Conservation (phyloP, 2,888 invertebrate species). For the Seira musarum region DNA sequence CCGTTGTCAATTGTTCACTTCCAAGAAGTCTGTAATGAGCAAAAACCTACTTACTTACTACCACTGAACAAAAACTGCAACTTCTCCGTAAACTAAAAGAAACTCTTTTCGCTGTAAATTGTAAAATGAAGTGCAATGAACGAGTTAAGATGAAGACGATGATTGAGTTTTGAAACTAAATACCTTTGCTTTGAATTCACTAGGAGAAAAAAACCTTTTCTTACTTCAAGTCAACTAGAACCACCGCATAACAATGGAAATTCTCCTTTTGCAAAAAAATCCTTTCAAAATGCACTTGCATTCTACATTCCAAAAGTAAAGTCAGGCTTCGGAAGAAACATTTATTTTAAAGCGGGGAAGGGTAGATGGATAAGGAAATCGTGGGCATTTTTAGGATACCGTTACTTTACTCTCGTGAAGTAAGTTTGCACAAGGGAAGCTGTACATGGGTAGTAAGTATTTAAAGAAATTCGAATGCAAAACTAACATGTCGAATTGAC, state of each 20-base stretch:
- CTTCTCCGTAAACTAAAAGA: not conserved
- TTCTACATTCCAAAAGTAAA: not conserved
- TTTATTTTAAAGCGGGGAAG: not conserved
- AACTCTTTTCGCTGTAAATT: too few relatives aligned
- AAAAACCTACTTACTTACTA: not conserved
- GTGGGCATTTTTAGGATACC: not conserved
- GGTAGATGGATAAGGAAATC: not conserved
- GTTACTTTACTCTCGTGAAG: not conserved
- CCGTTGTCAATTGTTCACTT: constrained; percentile 5
- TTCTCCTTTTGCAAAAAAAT: not conserved
- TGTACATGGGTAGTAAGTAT: too few relatives aligned
- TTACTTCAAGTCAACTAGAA: not conserved
- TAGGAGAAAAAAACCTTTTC: not conserved
- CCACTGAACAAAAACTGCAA: not conserved
- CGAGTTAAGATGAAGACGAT: not conserved
- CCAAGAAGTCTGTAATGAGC: constrained; percentile 34
- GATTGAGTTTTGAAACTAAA: constrained; percentile 10
- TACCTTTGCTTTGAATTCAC: too few relatives aligned
- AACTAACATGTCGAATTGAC: too few relatives aligned
- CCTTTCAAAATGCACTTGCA: not conserved
- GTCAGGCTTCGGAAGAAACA: too few relatives aligned
- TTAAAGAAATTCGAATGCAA: too few relatives aligned
- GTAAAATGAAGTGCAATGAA: too few relatives aligned
- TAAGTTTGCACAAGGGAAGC: not conserved
- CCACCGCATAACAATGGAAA: not conserved